Evolutionary conservation across 2,797 vertebrate genomes (phyloP), one percentile per base, ranked within the genome.

Genomic region (Cyprinella venusta): DNA sequence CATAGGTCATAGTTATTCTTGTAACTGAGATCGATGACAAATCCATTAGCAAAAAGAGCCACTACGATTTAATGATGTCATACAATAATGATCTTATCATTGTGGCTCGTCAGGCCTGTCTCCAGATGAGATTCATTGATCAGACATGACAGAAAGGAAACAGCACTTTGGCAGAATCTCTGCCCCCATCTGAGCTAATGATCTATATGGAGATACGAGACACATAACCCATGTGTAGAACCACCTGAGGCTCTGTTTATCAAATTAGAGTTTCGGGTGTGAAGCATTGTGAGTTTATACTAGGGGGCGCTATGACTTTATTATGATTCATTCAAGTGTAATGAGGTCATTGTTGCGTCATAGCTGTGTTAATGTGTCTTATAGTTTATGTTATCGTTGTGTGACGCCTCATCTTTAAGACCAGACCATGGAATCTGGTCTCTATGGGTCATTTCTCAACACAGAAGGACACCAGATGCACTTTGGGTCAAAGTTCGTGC

Each of bases 81-180:
- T 42, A 24, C 21, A 74, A 76, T 67, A 76, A 59, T 6, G 63
- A 76, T 75, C n/a, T 76, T 40, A 76, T 82, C 63, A 42, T 16
- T 59, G 33, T 67, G 13, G 50, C 45, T 59, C 16, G 0, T 21
- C 45, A 54, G 36, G 36, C 13, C 48, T 18, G 45, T 48, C 81
- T 82, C 33, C 61, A 76, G 63, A 42, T 68, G 71, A 15, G 59
- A 48, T 50, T 40, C 30, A 61, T 59, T 71, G 68, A 76, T 76
- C 67, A 59, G 18, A 61, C 2, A 10, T 33, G 72, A 82, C 72
- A 68, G 63, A 18, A 65, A 75, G 59, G 59, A 76, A 76, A 45
- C 36, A 68, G 81, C 63, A 42, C 52, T 54, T 76, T 82, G n/a
- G 42, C 70, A 76, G 24, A 76, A 76, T 19, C 15, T 19, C 48